phyloP scores from a whole-genome alignment of 2,888 invertebrate genomes.

The Drosophila differens region DNA sequence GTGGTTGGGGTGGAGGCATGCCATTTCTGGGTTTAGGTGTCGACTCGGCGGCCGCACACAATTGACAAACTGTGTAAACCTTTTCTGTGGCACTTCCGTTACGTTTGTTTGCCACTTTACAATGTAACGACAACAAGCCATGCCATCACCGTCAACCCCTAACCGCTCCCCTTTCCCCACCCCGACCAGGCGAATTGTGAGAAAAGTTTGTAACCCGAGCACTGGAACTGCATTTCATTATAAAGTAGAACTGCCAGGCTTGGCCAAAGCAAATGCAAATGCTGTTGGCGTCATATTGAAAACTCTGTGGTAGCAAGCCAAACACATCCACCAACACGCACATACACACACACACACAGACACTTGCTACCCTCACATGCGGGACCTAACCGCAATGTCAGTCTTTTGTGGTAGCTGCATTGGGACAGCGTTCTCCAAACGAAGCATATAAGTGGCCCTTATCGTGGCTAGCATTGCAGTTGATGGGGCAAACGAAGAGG shows the following conservation, averaged over 20 bases:
- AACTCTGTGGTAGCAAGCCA: conserved; percentile 53
- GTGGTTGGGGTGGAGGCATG: background rate
- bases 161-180: background rate
- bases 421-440: conserved; percentile 50
- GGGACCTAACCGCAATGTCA: conserved; percentile 59
- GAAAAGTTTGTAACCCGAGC: conserved; percentile 77
- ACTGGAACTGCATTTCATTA: conserved; percentile 81
- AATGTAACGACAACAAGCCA: conserved; percentile 43
- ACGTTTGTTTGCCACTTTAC: conserved; percentile 77
- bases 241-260: conserved; percentile 41
- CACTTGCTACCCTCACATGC: background rate
- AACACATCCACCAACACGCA: background rate
- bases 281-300: conserved; percentile 78
- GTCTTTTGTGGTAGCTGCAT: conserved; percentile 65
- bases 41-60: conserved; percentile 71
- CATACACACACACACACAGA: conserved; percentile 2
- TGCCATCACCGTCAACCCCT: background rate
- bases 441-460: conserved; percentile 80
- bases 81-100: conserved; percentile 80
- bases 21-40: conserved; percentile 64
- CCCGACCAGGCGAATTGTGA: conserved; percentile 47
- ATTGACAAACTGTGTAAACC: conserved; percentile 80
- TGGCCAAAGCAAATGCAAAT: conserved; percentile 70
- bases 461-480: conserved; percentile 52
- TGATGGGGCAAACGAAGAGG: background rate